Conservation (phyloP, 2,888 invertebrate genomes). For the Drosophila parthenogenetica region DNA sequence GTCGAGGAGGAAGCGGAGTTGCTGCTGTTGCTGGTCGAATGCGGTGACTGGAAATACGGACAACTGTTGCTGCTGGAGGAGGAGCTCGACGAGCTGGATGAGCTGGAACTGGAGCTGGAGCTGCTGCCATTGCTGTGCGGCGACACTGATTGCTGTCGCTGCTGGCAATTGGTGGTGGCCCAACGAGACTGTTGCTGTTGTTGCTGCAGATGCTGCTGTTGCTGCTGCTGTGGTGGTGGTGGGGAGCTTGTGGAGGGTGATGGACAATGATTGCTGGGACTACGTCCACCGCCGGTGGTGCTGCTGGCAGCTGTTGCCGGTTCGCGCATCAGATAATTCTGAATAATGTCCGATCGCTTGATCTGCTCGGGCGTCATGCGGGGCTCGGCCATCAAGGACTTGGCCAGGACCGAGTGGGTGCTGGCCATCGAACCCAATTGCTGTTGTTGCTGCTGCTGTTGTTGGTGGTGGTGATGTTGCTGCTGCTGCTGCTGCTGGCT, state of each 20-base stretch:
- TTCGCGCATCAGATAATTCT: slow-evolving; percentile 95
- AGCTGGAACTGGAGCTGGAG: slow-evolving; percentile 61
- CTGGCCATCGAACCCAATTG: slow-evolving; percentile 88
- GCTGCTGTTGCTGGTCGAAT: slow-evolving; percentile 68
- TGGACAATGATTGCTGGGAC: slow-evolving; percentile 81
- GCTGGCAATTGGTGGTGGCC: slow-evolving; percentile 87
- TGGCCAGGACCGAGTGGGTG: slow-evolving; percentile 95
- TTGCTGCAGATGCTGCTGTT: slow-evolving; percentile 85
- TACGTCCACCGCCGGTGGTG: slow-evolving; percentile 75
- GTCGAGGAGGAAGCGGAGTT: slow-evolving; percentile 67
- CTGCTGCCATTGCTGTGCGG: slow-evolving; percentile 81
- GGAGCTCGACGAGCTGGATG: slow-evolving; percentile 70
- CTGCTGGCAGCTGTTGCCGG: slow-evolving; percentile 63
- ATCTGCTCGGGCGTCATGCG: slow-evolving; percentile 96
- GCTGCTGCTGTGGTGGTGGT: slow-evolving; percentile 82
- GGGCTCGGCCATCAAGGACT: slow-evolving; percentile 96
- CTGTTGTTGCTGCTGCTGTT: slow-evolving; percentile 60
- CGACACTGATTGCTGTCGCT: slow-evolving; percentile 85
- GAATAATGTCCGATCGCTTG: slow-evolving; percentile 96
- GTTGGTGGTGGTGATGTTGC: slow-evolving; percentile 74
- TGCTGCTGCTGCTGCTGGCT: slow-evolving; percentile 60
- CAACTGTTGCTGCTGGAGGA: slow-evolving; percentile 67
- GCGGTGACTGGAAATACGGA: slow-evolving; percentile 85
- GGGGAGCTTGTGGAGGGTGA: slow-evolving; percentile 84
- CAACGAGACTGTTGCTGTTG: slow-evolving; percentile 55